A percentile compares a stretch with the other conserved stretches of the same genome.
Conservation (phyloP, 2,113 vertebrate species). For the Cyanistes caeruleus region DNA sequence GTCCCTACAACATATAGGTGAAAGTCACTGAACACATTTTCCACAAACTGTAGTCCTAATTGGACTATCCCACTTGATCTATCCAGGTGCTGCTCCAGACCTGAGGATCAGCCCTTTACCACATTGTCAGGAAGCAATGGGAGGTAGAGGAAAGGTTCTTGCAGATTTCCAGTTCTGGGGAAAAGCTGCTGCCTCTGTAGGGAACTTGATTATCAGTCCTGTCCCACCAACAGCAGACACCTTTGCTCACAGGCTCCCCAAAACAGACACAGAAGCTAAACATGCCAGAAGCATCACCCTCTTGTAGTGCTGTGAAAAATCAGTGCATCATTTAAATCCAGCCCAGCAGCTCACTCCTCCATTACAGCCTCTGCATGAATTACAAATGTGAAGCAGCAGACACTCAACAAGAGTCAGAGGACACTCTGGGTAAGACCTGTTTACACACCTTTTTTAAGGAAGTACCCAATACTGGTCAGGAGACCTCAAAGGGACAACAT, state of each 20-base stretch:
- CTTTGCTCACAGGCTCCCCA: not conserved
- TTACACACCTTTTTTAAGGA: not conserved
- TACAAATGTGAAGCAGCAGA: not conserved
- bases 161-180: not conserved
- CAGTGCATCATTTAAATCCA: not conserved
- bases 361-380: not conserved
- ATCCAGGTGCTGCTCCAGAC: not conserved
- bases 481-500: not conserved
- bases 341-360: not conserved
- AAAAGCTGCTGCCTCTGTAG: not conserved
- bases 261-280: not conserved
- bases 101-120: not conserved
- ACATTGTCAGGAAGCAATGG: not conserved
- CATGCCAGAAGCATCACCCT: not conserved
- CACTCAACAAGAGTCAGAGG: not conserved
- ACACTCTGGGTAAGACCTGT: not conserved
- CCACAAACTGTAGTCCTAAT: conserved; percentile 2
- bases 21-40: not conserved
- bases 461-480: not conserved
- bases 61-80: not conserved
- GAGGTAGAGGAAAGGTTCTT: not conserved
- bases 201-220: not conserved
- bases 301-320: not conserved
- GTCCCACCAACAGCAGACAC: not conserved
- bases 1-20: not conserved